Conservation (phyloP, 2,797 vertebrate species). For the Sciaenops ocellatus region DNA sequence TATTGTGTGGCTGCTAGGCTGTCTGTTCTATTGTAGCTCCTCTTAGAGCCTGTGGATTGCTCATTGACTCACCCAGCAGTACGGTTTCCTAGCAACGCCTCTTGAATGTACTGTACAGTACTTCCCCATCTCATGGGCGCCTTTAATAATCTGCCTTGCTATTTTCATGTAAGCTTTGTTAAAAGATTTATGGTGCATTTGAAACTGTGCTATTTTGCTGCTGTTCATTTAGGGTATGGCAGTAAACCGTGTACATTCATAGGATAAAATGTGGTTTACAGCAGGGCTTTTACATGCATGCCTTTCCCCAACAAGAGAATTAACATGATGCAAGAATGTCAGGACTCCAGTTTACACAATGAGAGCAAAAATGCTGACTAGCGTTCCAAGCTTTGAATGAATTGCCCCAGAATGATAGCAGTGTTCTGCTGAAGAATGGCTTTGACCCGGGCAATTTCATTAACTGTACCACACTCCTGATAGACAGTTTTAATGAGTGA, state of each 20-base stretch:
- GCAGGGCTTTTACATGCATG: conserved; percentile 38
- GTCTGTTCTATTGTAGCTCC: conserved; percentile 80
- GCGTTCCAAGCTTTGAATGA: conserved; percentile 37
- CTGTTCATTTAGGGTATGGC: conserved; percentile 20
- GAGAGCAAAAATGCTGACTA: conserved; percentile 47
- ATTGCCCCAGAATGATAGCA: conserved; percentile 42
- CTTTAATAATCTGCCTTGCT: conserved; percentile 83
- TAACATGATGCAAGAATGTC: conserved; percentile 39
- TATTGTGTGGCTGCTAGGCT: conserved; percentile 74
- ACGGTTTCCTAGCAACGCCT: conserved; percentile 87
- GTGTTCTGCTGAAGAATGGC: conserved; percentile 46
- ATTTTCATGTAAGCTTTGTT: conserved; percentile 81
- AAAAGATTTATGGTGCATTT: conserved; percentile 83
- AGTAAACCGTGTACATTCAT: conserved; percentile 34
- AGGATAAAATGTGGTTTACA: conserved; percentile 41
- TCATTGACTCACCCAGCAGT: conserved; percentile 82
- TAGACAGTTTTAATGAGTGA: conserved; percentile 76
- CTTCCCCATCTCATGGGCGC: conserved; percentile 82
- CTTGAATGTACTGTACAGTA: conserved; percentile 83
- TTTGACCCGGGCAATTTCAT: conserved; percentile 73
- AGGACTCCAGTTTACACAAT: conserved; percentile 30
- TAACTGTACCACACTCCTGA: conserved; percentile 58
- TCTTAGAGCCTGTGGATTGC: conserved; percentile 77
- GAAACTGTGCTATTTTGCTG: conserved; percentile 66
- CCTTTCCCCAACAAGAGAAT: conserved; percentile 35